Base-by-base conservation (phyloP, 2,797 vertebrate genomes). In the Sternotherus odoratus region DNA sequence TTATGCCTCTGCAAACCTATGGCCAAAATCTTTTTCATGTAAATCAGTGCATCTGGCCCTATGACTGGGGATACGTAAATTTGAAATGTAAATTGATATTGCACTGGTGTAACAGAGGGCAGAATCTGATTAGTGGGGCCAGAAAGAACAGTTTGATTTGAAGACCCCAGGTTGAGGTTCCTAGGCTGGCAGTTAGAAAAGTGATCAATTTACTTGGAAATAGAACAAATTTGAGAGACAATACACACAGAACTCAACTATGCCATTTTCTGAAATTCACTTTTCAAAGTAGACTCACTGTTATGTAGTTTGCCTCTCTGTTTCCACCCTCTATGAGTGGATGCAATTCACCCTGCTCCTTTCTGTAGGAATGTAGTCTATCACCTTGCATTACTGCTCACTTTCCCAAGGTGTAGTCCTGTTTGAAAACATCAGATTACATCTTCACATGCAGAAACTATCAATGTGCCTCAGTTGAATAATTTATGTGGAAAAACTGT, bases 101-200 rank as follows among this genome's bases (percentile, higher is more conserved):
- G 93, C 81, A 84, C 33, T 93, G 89, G 91, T 93, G 89, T 93
- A 94, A 77, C 84, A 93, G 87, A 95, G 93, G 91, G 93, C 95
- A 96, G 93, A 87, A 95, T 94, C 80, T 90, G 88, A 89, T 86
- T 86, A 2, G 2, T 4, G 0, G 90, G 95, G 87, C 66, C 90
- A 86, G 77, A 66, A 17, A 78, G 84, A 93, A 46, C 89, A 82
- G 90, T 93, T 93, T 93, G 88, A 83, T 85, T 60, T 84, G 84
- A 82, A 91, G 88, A 43, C 30, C 39, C 79, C 49, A 81, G 53
- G 56, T 3, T 84, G 83, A 94, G 57, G 81, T 2, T 48, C 43
- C 26, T 17, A 75, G 39, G 5, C 53, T 81, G 84, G 82, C 91
- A 78, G 84, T 90, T 95, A 84, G 50, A 53, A 79, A 95, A 95